phyloP scores from a whole-genome alignment of 2,888 invertebrate species.

The Agrilus cyanescens region DNA sequence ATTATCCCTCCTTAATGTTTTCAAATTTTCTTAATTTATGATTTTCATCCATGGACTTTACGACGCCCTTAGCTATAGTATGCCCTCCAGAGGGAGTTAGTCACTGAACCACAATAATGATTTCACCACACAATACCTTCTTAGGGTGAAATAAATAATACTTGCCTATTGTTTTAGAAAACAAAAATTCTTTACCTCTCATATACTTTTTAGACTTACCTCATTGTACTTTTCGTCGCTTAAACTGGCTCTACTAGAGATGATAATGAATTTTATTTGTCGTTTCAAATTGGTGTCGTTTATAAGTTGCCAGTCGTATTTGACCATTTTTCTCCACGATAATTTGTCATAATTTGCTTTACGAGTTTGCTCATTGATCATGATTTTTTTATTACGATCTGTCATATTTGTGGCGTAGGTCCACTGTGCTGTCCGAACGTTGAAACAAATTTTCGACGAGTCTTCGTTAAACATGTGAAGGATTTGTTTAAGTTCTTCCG shows the following conservation, averaged over 20 bases:
- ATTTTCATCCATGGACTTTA: no score
- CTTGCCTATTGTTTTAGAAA: no score
- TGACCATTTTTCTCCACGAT: conserved; percentile 60
- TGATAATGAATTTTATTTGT: conserved; percentile 58
- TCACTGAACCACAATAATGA: no score
- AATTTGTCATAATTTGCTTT: conserved; percentile 63
- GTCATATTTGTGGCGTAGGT: conserved; percentile 67
- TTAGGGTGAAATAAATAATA: no score
- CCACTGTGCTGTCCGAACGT: conserved; percentile 62
- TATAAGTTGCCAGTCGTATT: conserved; percentile 56
- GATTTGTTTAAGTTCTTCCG: conserved; percentile 58
- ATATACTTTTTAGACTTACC: conserved; percentile 33
- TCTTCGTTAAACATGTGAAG: conserved; percentile 61
- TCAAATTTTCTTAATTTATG: no score
- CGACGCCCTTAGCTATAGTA: no score
- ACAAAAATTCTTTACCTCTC: no score
- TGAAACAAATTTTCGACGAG: conserved; percentile 60
- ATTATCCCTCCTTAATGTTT: no score
- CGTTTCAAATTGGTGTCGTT: conserved; percentile 53
- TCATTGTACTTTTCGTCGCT: conserved; percentile 62
- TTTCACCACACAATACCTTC: no score
- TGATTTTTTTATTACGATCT: conserved; percentile 54
- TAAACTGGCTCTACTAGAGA: conserved; percentile 61
- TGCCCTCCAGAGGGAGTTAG: no score
- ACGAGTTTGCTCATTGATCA: conserved; percentile 59